Conservation (phyloP, 2,113 vertebrate species). For the Catharus fuscescens region DNA sequence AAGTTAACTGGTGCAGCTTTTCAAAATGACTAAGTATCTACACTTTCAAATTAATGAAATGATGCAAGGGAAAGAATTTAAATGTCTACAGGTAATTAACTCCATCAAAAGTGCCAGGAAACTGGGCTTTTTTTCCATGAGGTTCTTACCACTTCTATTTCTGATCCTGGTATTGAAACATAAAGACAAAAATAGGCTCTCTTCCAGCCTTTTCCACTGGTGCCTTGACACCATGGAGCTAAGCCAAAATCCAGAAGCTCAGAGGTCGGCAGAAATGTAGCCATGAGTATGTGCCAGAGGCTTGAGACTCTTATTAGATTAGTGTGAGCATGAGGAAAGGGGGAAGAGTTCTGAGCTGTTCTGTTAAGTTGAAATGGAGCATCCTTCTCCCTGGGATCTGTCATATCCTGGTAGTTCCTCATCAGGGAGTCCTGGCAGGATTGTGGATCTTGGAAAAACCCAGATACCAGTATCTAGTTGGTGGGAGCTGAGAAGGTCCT, state of each 20-base stretch:
- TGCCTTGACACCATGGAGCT: neutral
- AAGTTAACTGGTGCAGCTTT: neutral
- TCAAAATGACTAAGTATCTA: neutral
- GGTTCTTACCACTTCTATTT: conserved; percentile 24
- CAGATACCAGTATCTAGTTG: neutral
- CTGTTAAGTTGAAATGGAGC: neutral
- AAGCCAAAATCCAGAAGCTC: conserved; percentile 28
- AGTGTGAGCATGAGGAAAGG: neutral
- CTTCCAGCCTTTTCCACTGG: conserved; percentile 22
- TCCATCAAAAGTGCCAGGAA: neutral
- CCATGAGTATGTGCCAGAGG: neutral
- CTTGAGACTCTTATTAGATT: neutral
- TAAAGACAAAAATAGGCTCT: neutral
- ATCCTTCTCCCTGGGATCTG: neutral
- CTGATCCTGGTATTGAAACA: conserved; percentile 5
- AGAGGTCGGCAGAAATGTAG: neutral
- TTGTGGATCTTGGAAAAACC: neutral
- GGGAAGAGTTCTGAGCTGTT: neutral
- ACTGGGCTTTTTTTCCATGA: neutral
- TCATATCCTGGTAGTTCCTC: neutral
- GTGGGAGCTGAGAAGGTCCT: neutral
- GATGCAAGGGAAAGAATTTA: neutral
- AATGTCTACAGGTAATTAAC: neutral
- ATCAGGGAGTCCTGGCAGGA: neutral
- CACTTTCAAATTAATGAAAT: neutral